Evolutionary conservation across 2,888 invertebrate genomes (phyloP).

Genomic region (Heterodera filipjevi): DNA sequence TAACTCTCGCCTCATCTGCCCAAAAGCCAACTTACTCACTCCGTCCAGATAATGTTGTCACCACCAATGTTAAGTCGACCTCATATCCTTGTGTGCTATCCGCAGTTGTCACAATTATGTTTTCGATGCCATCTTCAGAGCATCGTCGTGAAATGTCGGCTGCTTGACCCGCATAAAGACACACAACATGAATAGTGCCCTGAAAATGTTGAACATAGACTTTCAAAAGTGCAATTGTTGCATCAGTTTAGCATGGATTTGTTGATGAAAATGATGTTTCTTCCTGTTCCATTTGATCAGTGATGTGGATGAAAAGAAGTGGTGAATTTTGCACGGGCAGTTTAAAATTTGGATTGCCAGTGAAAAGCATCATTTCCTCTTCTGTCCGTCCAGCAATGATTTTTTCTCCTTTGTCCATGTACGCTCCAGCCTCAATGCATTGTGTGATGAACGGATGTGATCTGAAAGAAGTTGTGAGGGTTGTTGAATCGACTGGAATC

Average conservation of each 20-base stretch:
- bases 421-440: slow-evolving; percentile 13
- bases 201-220: neutral
- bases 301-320: neutral
- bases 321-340: neutral
- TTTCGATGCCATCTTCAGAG: neutral
- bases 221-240: neutral
- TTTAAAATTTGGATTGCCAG: neutral
- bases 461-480: neutral
- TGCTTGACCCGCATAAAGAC: neutral
- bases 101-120: neutral
- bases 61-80: neutral
- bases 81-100: neutral
- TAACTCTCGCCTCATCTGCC: neutral
- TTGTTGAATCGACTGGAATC: neutral
- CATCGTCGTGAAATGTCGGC: neutral
- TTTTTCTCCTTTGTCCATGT: neutral
- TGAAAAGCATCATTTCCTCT: neutral
- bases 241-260: neutral
- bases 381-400: neutral
- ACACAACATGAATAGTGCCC: neutral
- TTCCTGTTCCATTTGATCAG: slow-evolving; percentile 4
- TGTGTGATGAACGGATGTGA: neutral
- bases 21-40: neutral
- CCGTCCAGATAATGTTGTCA: neutral
- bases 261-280: slow-evolving; percentile 3